Base-by-base conservation (phyloP, 2,797 vertebrate genomes). In the Brachyalestes nurse region DNA sequence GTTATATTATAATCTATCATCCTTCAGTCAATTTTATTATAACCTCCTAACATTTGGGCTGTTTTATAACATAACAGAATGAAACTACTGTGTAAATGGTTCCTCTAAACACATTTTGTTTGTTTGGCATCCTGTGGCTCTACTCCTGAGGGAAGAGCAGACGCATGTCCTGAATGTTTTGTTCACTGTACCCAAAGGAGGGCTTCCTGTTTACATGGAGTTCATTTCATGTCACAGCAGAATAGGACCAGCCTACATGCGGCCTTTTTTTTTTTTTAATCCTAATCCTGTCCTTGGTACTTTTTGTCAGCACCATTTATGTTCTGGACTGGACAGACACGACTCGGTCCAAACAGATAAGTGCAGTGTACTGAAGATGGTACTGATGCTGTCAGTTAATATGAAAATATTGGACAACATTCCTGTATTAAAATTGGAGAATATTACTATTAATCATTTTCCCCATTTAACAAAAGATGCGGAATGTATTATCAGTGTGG, bases 201-300 rank as follows among this genome's bases (percentile, higher is more conserved):
- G 80, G 85, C 64, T 91, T 90, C 91, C 89, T 93, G 92, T 95
- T 94, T 93, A 93, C 89, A 88, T 74, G 67, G 4, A 78, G 80
- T 75, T 85, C 83, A 90, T 88, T 93, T 72, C 23, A n/a, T 5
- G 21, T 47, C 10, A 21, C 8, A 47, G 53, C 7, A 60, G 23
- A 10, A 13, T 17, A 23, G 49, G 21, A 69, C 16, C 21, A 28
- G 2, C 13, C 9, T 21, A 1, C 25, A 9, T 34, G n/a, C 5
- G 40, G 8, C 8, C 8, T 4, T 42, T 42, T 42, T 42, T 40
- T 55, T 28, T n/a, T 53, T 45, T 76, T 49, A 2, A 6, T 55
- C 38, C 14, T 64, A 25, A 34, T 62, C 12, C 17, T 13, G 51
- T 57, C 0, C 0, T 53, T 53, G 6, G 21, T 19, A 21, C 12